Evolutionary conservation across 1,140 invertebrate species (phyloP).

Genomic region (Bathynomus jamesi): DNA sequence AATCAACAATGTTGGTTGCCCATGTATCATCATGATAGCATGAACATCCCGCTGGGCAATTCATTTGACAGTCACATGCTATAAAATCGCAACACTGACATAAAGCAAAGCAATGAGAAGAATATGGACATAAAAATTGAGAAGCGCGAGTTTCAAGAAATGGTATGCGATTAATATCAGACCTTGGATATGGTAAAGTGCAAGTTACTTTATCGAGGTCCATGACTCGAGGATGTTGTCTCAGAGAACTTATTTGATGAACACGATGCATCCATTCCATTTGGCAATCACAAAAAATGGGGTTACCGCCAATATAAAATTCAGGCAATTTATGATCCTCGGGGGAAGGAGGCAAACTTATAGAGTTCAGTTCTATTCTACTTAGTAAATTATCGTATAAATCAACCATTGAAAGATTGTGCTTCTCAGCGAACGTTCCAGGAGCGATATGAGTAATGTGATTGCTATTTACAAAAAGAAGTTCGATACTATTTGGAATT

Average conservation of each 20-base stretch:
- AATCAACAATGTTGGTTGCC: conserved; percentile 87
- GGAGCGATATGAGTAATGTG: conserved; percentile 65
- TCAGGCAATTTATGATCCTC: conserved; percentile 59
- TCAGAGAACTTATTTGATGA: conserved; percentile 63
- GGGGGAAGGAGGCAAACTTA: conserved; percentile 46
- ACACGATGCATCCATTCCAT: conserved; percentile 86
- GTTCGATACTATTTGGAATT: conserved; percentile 79
- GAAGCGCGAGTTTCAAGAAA: conserved; percentile 72
- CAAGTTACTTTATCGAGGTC: conserved; percentile 85
- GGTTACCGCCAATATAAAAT: conserved; percentile 80
- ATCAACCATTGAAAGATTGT: conserved; percentile 72
- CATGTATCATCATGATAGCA: conserved; percentile 70
- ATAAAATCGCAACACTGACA: conserved; percentile 93
- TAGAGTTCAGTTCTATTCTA: conserved; percentile 67
- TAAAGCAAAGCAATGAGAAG: conserved; percentile 82
- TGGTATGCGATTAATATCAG: conserved; percentile 63
- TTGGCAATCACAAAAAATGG: conserved; percentile 81
- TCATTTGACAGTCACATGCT: conserved; percentile 71
- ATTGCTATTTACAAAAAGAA: conserved; percentile 84
- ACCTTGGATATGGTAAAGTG: conserved; percentile 74
- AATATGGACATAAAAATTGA: conserved; percentile 85
- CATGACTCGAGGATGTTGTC: conserved; percentile 80
- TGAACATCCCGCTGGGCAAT: conserved; percentile 43
- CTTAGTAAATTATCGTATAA: conserved; percentile 79
- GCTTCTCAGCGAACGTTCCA: conserved; percentile 77